phyloP scores from a whole-genome alignment of 2,113 vertebrate species.

The Syrmaticus mikado region DNA sequence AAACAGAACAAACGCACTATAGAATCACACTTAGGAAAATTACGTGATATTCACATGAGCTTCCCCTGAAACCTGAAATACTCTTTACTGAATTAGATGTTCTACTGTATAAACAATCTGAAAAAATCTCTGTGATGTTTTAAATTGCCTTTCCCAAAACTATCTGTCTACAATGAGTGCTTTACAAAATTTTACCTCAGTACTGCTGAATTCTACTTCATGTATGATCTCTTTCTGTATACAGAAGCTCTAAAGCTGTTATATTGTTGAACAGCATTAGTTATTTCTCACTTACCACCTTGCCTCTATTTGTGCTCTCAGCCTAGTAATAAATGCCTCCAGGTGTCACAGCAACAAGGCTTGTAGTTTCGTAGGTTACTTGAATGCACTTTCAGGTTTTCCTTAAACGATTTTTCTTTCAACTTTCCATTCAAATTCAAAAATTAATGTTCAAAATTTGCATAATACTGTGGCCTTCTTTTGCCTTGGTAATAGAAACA shows the following conservation, averaged over 20 bases:
- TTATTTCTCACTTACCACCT: not conserved
- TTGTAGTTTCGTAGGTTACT: not conserved
- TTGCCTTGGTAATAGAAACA: not conserved
- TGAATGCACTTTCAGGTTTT: not conserved
- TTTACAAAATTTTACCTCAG: not conserved
- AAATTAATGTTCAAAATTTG: not conserved
- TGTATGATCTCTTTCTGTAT: not conserved
- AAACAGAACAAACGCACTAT: constrained; percentile 11
- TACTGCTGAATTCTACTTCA: not conserved
- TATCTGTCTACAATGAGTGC: not conserved
- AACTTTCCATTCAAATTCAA: not conserved
- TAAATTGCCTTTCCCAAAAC: not conserved
- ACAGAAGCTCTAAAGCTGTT: not conserved
- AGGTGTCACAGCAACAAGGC: not conserved
- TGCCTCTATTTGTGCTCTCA: not conserved
- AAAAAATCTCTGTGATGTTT: not conserved
- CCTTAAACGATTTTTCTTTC: not conserved
- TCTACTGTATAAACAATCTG: not conserved
- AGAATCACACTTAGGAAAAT: constrained; percentile 17
- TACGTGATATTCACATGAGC: not conserved
- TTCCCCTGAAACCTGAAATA: not conserved
- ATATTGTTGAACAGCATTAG: not conserved
- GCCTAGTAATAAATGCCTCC: not conserved
- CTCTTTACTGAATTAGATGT: not conserved
- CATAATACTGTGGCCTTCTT: not conserved